Conservation (phyloP, 1,140 invertebrate genomes). For the Macrotrachela quadricornifera region DNA sequence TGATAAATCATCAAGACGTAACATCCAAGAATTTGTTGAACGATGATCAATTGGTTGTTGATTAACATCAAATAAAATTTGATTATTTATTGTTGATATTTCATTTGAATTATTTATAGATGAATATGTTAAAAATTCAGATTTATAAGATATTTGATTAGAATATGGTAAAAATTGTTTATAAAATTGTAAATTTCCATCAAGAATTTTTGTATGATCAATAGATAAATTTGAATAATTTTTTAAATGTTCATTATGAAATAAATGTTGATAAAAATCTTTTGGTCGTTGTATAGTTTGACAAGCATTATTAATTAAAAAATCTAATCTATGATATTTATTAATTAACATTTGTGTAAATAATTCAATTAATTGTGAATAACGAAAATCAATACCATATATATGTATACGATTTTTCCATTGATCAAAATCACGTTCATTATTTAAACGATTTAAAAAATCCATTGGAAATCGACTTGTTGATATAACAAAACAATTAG, state of each 20-base stretch:
- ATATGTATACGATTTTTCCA: constrained; percentile 11
- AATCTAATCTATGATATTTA: constrained; percentile 10
- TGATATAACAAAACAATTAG: constrained; percentile 7
- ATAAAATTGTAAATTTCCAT: no score
- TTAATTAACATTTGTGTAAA: constrained; percentile 7
- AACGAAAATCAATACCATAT: constrained; percentile 9
- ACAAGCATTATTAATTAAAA: constrained; percentile 14
- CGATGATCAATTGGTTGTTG: constrained; percentile 9
- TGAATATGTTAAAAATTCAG: no score
- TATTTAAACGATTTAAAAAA: constrained; percentile 8
- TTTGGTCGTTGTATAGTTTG: constrained; percentile 11
- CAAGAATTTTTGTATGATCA: no score
- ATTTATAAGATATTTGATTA: no score
- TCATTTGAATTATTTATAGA: no score
- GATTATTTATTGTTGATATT: no score
- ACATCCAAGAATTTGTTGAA: constrained; percentile 10
- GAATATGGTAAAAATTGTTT: no score
- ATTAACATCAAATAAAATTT: constrained; percentile 3
- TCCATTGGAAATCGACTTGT: constrained; percentile 13
- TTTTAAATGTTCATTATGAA: neutral
- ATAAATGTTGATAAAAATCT: constrained; percentile 9
- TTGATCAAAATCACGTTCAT: constrained; percentile 8
- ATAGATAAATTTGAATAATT: no score
- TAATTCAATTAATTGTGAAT: constrained; percentile 4
- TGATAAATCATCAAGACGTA: constrained; percentile 9